phyloP scores from a whole-genome alignment of 2,113 vertebrate genomes.

The Vimba vimba region DNA sequence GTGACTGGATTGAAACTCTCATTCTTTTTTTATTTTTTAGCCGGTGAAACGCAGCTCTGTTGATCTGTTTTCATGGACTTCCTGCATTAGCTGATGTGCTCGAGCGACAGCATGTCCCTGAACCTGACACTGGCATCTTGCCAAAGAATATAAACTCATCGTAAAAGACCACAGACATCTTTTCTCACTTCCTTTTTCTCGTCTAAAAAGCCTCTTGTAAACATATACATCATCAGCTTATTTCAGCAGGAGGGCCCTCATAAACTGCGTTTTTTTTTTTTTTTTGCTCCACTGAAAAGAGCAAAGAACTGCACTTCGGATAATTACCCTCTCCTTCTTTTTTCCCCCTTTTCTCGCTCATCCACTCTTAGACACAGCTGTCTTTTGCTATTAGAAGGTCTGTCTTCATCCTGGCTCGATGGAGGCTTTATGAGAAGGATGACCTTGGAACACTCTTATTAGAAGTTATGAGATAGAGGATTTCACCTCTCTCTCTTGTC shows the following conservation, averaged over 20 bases:
- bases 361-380: slow-evolving; percentile 40
- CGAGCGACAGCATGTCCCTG: neutral
- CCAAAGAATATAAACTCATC: neutral
- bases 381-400: slow-evolving; percentile 51
- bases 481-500: slow-evolving; percentile 36
- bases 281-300: slow-evolving; percentile 33
- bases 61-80: slow-evolving; percentile 12
- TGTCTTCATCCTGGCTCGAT: slow-evolving; percentile 53
- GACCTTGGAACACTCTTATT: slow-evolving; percentile 64
- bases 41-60: neutral
- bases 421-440: slow-evolving; percentile 55
- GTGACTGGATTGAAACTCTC: slow-evolving; percentile 47
- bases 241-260: slow-evolving; percentile 39
- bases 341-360: slow-evolving; percentile 20
- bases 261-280: neutral
- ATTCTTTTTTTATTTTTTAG: slow-evolving; percentile 9
- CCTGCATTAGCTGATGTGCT: neutral
- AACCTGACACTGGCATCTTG: neutral
- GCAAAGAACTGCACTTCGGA: slow-evolving; percentile 32
- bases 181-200: slow-evolving; percentile 25
- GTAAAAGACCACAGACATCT: neutral
- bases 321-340: slow-evolving; percentile 33
- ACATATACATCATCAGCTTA: slow-evolving; percentile 46
- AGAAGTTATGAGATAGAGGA: slow-evolving; percentile 53
- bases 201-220: slow-evolving; percentile 30